Evolutionary conservation across 2,113 vertebrate species (phyloP), one percentile per base, ranked within the genome.

Genomic region (Grus americana): DNA sequence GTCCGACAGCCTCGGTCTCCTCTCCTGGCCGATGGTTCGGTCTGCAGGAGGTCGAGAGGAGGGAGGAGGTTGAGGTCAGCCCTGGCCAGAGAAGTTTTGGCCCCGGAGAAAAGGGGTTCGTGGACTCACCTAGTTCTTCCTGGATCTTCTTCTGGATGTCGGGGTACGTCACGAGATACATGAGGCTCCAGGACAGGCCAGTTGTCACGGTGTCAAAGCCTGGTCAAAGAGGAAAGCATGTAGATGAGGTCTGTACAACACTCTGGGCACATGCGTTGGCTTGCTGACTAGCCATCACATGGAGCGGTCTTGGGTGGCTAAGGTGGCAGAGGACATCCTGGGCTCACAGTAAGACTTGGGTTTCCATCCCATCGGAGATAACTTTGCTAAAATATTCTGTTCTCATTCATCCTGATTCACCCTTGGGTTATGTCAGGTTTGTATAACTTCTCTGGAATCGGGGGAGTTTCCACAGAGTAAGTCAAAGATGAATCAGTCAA

Each of bases 121-220:
- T 0, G 32, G 36, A 97, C 98, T 98, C 96, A 99, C 99, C 98
- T 2, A 99, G 73, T 90, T 99, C 99, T 47, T 98, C 61, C 79
- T 99, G 98, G 91, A 99, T 98, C 88, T 96, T 99, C 73, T 97
- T 98, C 97, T 99, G 99, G 38, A 38, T 38, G 38, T 98, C 70
- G 0, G 99, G 99, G 36, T 98, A 88, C 0, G 85, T 96, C 94
- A 99, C 98, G 12, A 99, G 94, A 84, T 99, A 99, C 98, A 99
- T 78, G 46, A 99, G 96, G 57, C 98, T 96, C 99, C 99, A 99
- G 26, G 98, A 98, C 38, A 99, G 27, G 36, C 95, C 98, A 0
- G 98, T 99, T 34, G 98, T 98, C 58, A 99, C 27, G 0, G 98
- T 98, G 79, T 99, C 99, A 34, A 99, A 99, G 34, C 99, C 99